Evolutionary conservation across 2,113 vertebrate genomes (phyloP).

Genomic region (Clarias batrachus): DNA sequence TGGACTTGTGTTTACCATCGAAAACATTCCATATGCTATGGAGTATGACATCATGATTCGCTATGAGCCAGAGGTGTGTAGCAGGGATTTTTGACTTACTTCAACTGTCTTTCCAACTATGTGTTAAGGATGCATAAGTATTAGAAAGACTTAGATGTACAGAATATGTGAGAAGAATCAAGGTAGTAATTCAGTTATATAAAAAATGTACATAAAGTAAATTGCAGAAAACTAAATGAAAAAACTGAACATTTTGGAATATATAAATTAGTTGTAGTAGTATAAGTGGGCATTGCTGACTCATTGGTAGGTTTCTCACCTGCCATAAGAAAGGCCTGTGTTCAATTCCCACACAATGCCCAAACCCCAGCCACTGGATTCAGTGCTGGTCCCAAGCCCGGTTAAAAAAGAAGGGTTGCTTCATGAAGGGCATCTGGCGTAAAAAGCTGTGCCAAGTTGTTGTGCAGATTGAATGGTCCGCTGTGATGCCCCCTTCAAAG

Average conservation of each 20-base stretch:
- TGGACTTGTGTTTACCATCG: constrained; percentile 79
- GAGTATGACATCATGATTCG: constrained; percentile 85
- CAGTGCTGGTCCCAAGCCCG: too few species aligned
- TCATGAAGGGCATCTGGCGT: too few species aligned
- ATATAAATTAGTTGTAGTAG: neutral
- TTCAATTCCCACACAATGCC: too few species aligned
- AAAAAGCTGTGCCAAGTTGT: too few species aligned
- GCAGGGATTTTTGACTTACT: neutral
- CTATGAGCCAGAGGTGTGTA: constrained; percentile 80
- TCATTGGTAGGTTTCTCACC: too few species aligned
- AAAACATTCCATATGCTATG: constrained; percentile 79
- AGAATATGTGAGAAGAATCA: neutral
- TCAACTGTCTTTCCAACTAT: neutral
- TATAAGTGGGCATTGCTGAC: too few species aligned
- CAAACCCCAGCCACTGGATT: too few species aligned
- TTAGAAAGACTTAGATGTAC: neutral
- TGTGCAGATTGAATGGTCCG: too few species aligned
- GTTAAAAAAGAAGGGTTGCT: too few species aligned
- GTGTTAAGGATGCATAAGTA: neutral
- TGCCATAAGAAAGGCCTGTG: too few species aligned
- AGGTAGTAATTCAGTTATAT: neutral
- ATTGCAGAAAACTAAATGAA: neutral
- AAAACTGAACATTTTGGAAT: neutral
- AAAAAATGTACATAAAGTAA: neutral
- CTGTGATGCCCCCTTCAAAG: too few species aligned